Conservation (phyloP, 2,888 invertebrate genomes). For the Tuta absoluta region DNA sequence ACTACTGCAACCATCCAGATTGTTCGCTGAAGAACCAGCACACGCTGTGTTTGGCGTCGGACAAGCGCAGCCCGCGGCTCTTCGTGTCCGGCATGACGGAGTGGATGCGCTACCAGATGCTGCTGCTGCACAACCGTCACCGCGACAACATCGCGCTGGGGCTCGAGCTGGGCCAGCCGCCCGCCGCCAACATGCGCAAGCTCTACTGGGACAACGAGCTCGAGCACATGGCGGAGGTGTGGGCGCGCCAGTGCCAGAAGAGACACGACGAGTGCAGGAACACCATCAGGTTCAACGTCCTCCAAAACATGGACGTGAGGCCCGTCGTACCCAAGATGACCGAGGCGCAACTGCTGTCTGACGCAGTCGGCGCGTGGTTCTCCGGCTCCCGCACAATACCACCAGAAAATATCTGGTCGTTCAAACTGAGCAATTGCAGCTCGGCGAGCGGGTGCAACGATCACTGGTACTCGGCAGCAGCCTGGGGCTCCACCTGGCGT, state of each 20-base stretch:
- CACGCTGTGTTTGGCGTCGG: conserved; percentile 63
- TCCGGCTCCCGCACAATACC: conserved; percentile 67
- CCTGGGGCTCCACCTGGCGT: conserved; percentile 75
- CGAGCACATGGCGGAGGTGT: conserved; percentile 70
- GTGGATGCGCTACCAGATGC: conserved; percentile 73
- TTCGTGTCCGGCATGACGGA: conserved; percentile 72
- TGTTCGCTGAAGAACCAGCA: conserved; percentile 71
- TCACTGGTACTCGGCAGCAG: conserved; percentile 71
- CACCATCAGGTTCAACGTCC: conserved; percentile 67
- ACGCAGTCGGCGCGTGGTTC: conserved; percentile 73
- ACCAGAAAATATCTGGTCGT: conserved; percentile 67
- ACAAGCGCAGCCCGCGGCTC: conserved; percentile 62
- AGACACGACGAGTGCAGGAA: conserved; percentile 76
- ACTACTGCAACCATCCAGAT: conserved; percentile 70
- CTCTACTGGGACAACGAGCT: conserved; percentile 78
- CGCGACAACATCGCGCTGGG: conserved; percentile 75
- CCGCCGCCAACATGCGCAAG: conserved; percentile 76
- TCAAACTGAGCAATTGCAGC: conserved; percentile 65
- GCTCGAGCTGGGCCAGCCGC: conserved; percentile 71
- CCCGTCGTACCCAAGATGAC: conserved; percentile 65
- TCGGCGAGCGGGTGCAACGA: conserved; percentile 69
- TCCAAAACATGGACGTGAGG: conserved; percentile 74
- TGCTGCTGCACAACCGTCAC: conserved; percentile 70
- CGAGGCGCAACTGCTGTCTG: conserved; percentile 70
- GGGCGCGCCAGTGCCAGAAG: conserved; percentile 76